Conservation (phyloP, 2,888 invertebrate species). For the Odontothrips loti region DNA sequence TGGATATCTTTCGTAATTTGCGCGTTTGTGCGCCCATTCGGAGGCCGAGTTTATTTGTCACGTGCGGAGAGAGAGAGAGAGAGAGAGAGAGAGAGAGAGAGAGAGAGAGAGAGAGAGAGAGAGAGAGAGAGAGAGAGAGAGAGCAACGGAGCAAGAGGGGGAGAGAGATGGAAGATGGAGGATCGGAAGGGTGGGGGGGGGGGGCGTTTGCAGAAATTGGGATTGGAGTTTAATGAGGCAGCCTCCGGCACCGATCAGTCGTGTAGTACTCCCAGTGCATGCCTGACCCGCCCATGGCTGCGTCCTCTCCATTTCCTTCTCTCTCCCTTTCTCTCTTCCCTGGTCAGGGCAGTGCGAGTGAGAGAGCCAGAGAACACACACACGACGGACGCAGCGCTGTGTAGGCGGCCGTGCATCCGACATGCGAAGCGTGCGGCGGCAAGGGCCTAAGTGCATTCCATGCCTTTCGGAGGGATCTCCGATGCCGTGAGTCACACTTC, state of each 20-base stretch:
- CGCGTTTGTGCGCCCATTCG: no score
- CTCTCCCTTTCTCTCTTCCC: no score
- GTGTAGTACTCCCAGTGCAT: neutral
- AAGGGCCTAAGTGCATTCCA: constrained; percentile 7
- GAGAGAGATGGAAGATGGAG: neutral
- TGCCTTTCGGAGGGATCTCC: constrained; percentile 8
- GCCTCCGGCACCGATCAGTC: neutral
- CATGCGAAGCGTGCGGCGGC: neutral
- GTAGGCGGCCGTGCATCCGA: neutral
- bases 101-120: no score
- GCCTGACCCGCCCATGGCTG: neutral
- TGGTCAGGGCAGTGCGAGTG: no score
- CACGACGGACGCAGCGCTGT: no score
- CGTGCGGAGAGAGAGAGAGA: no score
- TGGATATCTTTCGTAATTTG: no score
- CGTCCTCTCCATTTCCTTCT: no score
- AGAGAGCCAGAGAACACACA: no score
- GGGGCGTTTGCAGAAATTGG: neutral
- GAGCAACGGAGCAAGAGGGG: neutral
- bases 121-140: constrained; percentile 1
- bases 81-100: no score
- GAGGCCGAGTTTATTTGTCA: no score
- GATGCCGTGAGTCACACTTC: neutral
- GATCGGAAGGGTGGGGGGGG: neutral
- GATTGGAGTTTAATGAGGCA: neutral